Conservation (phyloP, 2,888 invertebrate species). For the Drosophila longiperda region DNA sequence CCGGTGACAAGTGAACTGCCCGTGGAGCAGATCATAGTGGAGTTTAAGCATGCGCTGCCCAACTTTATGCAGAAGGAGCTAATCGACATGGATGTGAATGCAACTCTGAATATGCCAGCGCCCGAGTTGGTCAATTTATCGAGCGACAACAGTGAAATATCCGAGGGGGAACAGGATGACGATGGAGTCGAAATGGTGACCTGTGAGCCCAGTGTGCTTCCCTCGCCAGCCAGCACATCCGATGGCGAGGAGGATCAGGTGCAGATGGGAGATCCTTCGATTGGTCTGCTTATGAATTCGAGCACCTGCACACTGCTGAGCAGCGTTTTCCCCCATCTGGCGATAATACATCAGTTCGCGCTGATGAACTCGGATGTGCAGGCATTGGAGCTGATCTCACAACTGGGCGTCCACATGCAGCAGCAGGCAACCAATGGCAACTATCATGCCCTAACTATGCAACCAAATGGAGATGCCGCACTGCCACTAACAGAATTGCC, state of each 20-base stretch:
- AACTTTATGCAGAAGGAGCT: slow-evolving; percentile 84
- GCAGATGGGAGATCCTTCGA: slow-evolving; percentile 25
- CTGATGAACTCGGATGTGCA: slow-evolving; percentile 78
- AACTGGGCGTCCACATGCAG: slow-evolving; percentile 82
- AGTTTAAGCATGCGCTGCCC: slow-evolving; percentile 80
- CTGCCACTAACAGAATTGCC: slow-evolving; percentile 46
- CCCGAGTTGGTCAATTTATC: slow-evolving; percentile 53
- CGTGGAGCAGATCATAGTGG: slow-evolving; percentile 83
- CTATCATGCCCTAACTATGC: slow-evolving; percentile 70
- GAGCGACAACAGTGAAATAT: slow-evolving; percentile 69
- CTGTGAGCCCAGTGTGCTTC: slow-evolving; percentile 54
- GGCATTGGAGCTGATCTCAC: slow-evolving; percentile 80
- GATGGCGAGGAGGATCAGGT: slow-evolving; percentile 42
- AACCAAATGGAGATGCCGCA: slow-evolving; percentile 37
- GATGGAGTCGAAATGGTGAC: slow-evolving; percentile 65
- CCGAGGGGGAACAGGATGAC: slow-evolving; percentile 50
- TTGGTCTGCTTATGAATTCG: slow-evolving; percentile 48
- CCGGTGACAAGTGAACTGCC: slow-evolving; percentile 67
- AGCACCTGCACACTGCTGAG: slow-evolving; percentile 66
- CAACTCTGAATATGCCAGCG: slow-evolving; percentile 11
- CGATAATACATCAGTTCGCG: slow-evolving; percentile 82
- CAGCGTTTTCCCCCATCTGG: slow-evolving; percentile 81
- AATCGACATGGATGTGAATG: slow-evolving; percentile 60
- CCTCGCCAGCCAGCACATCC: slow-evolving; percentile 51
- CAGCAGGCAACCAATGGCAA: slow-evolving; percentile 78